phyloP scores from a whole-genome alignment of 2,113 vertebrate species.

The Cygnus buccinator region DNA sequence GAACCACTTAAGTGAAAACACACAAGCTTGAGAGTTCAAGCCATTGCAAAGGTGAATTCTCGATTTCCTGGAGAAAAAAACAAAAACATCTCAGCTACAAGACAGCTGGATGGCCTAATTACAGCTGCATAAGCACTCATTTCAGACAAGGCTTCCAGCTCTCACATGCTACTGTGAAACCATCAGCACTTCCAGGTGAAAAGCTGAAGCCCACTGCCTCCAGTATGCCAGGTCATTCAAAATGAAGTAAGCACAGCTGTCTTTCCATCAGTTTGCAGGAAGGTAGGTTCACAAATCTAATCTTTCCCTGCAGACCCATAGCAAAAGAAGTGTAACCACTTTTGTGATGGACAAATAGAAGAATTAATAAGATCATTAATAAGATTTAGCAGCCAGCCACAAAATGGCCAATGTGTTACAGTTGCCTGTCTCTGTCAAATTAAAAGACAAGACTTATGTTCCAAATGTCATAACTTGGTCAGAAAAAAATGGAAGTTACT shows the following conservation, averaged over 20 bases:
- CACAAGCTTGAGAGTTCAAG: background rate
- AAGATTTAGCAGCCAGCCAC: background rate
- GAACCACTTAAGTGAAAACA: background rate
- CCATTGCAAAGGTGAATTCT: background rate
- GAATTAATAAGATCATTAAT: background rate
- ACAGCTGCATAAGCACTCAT: background rate
- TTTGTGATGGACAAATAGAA: background rate
- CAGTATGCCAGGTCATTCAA: background rate
- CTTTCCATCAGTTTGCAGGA: background rate
- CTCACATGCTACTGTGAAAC: background rate
- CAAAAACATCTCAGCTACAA: background rate
- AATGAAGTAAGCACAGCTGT: background rate
- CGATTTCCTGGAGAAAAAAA: background rate
- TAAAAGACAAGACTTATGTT: background rate
- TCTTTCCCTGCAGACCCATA: background rate
- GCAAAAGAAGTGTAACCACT: background rate
- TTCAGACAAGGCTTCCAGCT: background rate
- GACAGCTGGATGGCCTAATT: background rate
- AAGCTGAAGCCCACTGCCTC: background rate
- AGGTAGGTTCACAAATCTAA: background rate
- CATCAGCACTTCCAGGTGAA: background rate
- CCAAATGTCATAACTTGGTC: background rate
- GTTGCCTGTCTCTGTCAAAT: background rate
- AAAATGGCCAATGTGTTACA: background rate
- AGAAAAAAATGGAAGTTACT: background rate